These are phyloP conservation scores for Macrotis lagotis DNA, from an alignment of 2,113 vertebrate genomes.

Conservation along the genomic window DNA sequence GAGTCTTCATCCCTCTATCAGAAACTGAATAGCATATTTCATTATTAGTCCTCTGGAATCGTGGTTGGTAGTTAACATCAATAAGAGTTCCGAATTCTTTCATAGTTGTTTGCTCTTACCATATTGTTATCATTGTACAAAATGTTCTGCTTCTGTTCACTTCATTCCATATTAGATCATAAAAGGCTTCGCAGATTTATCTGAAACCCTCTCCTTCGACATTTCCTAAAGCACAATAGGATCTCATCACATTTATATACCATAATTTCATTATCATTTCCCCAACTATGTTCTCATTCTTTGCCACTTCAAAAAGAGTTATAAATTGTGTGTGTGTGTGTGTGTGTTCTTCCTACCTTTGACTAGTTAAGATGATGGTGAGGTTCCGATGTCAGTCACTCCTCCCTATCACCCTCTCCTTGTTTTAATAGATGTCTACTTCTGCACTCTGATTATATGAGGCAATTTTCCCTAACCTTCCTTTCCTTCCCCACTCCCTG, in stretches of 20 bases:
- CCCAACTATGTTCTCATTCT: background rate
- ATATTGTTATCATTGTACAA: background rate
- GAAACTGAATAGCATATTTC: background rate
- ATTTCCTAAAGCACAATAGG: background rate
- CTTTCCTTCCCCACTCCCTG: background rate
- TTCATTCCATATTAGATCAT: background rate
- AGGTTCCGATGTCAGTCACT: background rate
- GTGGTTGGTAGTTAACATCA: background rate
- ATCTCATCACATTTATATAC: background rate
- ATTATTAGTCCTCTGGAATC: background rate
- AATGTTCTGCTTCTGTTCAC: background rate
- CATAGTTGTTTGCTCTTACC: background rate
- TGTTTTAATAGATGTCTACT: background rate
- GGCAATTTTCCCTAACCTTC: background rate
- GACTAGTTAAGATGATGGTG: background rate
- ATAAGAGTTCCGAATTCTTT: background rate
- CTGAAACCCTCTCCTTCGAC: background rate
- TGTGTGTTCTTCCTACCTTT: background rate
- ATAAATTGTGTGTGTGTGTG: background rate
- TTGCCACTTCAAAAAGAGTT: background rate
- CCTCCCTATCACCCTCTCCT: background rate
- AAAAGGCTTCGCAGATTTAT: background rate
- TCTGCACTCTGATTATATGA: background rate
- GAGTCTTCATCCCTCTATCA: background rate
- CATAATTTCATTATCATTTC: background rate